Evolutionary conservation across 23 tunicate species (phyloP).

Genomic region (Diplosoma virens): DNA sequence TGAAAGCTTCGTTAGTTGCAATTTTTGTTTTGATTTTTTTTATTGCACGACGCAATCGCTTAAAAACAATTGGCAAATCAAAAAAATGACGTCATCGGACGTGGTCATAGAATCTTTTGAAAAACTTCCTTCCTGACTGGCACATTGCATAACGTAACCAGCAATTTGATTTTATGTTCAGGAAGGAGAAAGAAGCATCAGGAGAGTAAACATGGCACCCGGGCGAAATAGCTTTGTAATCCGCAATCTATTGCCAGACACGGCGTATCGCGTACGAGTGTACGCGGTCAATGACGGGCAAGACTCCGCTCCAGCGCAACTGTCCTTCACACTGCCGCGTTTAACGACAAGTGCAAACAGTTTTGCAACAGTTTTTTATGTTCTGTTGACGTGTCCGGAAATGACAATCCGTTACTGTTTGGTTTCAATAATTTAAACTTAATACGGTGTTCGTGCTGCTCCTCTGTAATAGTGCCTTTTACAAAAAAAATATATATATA

Average conservation of each 20-base stretch:
- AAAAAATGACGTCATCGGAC: too few relatives aligned
- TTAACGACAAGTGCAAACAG: slow-evolving; percentile 11
- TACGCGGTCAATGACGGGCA: slow-evolving; percentile 28
- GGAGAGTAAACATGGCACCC: not conserved
- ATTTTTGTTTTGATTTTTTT: too few relatives aligned
- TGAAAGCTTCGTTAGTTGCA: too few relatives aligned
- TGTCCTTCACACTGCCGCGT: slow-evolving; percentile 12
- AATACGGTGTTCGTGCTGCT: too few relatives aligned
- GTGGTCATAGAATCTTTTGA: too few relatives aligned
- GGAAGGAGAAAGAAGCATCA: not conserved
- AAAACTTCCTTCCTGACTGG: too few relatives aligned
- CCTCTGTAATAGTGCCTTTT: too few relatives aligned
- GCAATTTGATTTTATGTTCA: not conserved
- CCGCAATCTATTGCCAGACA: slow-evolving; percentile 10
- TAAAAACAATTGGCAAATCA: not conserved
- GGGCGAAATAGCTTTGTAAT: not conserved
- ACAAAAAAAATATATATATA: too few relatives aligned
- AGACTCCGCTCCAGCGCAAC: slow-evolving; percentile 5
- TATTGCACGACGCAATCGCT: too few relatives aligned
- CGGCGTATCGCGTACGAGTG: slow-evolving; percentile 12
- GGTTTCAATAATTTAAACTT: too few relatives aligned
- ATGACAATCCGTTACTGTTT: not conserved
- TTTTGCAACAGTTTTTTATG: too few relatives aligned
- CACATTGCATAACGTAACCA: too few relatives aligned
- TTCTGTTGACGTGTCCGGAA: not conserved